These are phyloP conservation scores for Petromus typicus DNA, from an alignment of 2,113 vertebrate genomes.

Conservation along the genomic window DNA sequence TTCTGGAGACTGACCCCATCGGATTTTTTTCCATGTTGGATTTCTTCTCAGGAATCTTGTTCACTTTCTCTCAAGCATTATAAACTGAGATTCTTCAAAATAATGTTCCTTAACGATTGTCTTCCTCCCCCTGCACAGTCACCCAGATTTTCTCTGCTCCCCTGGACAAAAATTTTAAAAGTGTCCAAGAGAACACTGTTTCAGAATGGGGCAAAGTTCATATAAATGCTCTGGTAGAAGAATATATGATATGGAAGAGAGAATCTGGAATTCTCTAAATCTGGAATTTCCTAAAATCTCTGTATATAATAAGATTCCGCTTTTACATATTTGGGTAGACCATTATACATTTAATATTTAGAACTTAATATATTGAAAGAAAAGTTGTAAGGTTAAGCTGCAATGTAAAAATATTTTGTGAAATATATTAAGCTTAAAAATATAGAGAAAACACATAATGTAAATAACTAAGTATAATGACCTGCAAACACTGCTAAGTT, in stretches of 20 bases:
- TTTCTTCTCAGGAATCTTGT: not conserved
- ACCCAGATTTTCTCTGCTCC: not conserved
- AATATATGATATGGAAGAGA: not conserved
- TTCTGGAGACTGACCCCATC: not conserved
- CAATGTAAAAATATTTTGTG: not conserved
- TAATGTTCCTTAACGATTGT: not conserved
- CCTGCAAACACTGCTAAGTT: not conserved
- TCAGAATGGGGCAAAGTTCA: not conserved
- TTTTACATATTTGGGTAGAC: not conserved
- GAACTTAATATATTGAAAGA: not conserved
- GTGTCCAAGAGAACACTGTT: not conserved
- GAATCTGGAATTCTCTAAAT: no score
- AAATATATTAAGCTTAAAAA: slow-evolving; percentile 41
- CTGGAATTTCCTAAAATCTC: slow-evolving; percentile 1
- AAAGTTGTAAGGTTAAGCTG: not conserved
- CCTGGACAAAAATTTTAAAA: not conserved
- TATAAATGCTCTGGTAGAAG: not conserved
- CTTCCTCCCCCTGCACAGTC: not conserved
- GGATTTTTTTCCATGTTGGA: not conserved
- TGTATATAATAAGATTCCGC: not conserved
- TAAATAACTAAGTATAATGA: not conserved
- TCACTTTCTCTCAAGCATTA: not conserved
- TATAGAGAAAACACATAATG: not conserved
- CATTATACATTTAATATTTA: slow-evolving; percentile 8
- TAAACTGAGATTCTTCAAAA: not conserved